Conservation (phyloP, 2,113 vertebrate species). For the Equus przewalskii region DNA sequence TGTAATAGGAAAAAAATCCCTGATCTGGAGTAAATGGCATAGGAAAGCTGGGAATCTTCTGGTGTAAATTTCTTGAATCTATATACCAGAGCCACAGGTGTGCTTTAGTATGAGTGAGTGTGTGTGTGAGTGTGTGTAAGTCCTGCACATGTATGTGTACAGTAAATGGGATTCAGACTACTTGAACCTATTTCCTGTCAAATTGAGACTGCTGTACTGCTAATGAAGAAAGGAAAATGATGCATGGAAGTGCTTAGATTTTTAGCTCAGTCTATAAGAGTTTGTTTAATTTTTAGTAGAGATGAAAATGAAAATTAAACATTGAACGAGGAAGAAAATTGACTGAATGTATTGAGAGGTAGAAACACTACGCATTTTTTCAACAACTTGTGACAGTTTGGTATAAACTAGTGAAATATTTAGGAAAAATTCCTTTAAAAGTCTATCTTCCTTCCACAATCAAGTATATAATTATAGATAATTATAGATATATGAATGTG, state of each 20-base stretch:
- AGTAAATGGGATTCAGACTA: neutral
- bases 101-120: neutral
- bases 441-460: neutral
- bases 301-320: slow-evolving; percentile 12
- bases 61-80: neutral
- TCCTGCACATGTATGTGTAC: neutral
- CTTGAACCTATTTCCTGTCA: neutral
- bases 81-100: accelerated
- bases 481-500: neutral
- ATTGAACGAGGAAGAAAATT: neutral
- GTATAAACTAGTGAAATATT: neutral
- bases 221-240: neutral
- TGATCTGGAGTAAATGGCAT: neutral
- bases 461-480: neutral
- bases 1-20: neutral
- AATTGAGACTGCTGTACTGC: neutral
- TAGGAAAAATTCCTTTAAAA: neutral
- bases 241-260: neutral
- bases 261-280: neutral
- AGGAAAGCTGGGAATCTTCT: neutral
- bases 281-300: neutral
- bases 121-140: neutral
- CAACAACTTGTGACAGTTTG: neutral
- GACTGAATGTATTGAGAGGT: neutral
- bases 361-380: neutral